Base-by-base conservation (phyloP, 2,113 vertebrate genomes). In the Sapayoa aenigma region DNA sequence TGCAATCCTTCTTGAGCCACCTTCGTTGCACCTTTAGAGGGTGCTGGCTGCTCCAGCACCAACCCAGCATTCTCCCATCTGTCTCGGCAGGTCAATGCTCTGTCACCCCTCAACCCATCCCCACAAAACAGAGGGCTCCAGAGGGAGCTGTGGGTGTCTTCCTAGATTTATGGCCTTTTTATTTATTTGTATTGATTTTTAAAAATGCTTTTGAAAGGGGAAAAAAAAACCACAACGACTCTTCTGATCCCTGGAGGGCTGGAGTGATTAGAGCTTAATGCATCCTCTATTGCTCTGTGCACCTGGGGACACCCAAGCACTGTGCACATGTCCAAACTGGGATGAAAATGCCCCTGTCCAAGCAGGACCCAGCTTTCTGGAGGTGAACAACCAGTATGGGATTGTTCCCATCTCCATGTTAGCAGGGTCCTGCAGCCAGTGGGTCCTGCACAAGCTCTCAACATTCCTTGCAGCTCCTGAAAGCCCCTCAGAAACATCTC, bases 111-210 rank as follows among this genome's bases (percentile, higher is more conserved):
- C 90, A 30, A 41, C 86, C 95, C 92, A 91, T 74, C 85, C 77
- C 27, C 11, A 91, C 84, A 78, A 76, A 95, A 72, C 92, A 82
- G 59, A 90, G 80, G 50, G 87, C 94, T 96, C 95, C 1, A 1
- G 79, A 95, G 93, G 91, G 79, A 94, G 46, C 39, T 33, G 47
- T 2, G 2, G 76, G 80, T 78, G 86, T 91, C 93, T 65, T 86
- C 85, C 65, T 37, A 94, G 95, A 95, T 97, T 96, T 96, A 97
- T 95, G 81, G 92, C 75, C 60, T 37, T 77, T 96, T 60, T 75
- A 94, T 78, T 96, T 94, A 89, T 97, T 92, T 87, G 68, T 65
- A 96, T 75, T 35, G 89, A 96, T 96, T 91, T 90, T 89, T 77
- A 87, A 74, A 90, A 93, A 66, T 55, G 87, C 85, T 73, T 85